These are phyloP conservation scores for Paelopatides confundens DNA, from an alignment of 53 echinoderm and acorn worm genomes.

Conservation along the genomic window DNA sequence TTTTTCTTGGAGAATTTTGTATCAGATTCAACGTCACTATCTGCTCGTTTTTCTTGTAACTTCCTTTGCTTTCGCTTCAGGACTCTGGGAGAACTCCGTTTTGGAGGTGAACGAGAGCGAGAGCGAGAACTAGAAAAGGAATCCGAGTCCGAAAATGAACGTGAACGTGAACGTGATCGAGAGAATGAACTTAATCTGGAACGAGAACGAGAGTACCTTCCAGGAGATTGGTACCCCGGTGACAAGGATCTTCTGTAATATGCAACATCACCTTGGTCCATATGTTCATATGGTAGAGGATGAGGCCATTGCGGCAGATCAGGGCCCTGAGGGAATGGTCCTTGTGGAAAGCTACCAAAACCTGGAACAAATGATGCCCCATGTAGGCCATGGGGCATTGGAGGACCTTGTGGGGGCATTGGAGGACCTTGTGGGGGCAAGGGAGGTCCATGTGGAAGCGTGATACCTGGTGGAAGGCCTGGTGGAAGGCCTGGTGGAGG, in stretches of 20 bases:
- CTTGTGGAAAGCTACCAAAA: not conserved
- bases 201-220: not conserved
- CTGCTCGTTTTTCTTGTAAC: not conserved
- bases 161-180: conserved; percentile 49
- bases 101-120: conserved; percentile 1
- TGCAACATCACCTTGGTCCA: not conserved
- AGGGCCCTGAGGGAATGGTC: not conserved
- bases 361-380: not conserved
- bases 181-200: conserved; percentile 44
- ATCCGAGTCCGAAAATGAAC: not conserved
- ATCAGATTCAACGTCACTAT: conserved; percentile 11
- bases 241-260: conserved; percentile 21
- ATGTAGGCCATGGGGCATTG: not conserved
- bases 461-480: not conserved
- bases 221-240: conserved; percentile 1
- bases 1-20: conserved; percentile 40
- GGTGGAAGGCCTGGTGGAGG: not conserved
- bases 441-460: conserved; percentile 19
- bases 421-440: not conserved
- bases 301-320: not conserved
- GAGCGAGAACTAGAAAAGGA: conserved; percentile 18
- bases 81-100: not conserved
- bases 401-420: not conserved
- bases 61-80: conserved; percentile 23
- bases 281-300: not conserved